These are phyloP conservation scores for Sorex maritimensis DNA, from an alignment of 2,797 vertebrate genomes.

Conservation along the genomic window DNA sequence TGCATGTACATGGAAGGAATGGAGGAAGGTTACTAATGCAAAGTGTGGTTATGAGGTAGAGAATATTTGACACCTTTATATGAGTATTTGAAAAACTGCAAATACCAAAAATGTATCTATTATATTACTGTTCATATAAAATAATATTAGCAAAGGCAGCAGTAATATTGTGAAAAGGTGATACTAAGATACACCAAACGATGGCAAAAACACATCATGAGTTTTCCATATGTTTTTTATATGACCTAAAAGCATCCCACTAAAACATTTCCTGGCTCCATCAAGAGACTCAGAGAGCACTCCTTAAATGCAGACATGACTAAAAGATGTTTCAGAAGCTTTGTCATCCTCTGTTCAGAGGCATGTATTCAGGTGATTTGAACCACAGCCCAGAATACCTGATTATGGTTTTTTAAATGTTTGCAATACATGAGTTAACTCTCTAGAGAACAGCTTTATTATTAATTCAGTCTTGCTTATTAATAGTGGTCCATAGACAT, in stretches of 20 bases:
- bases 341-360: background rate
- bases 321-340: background rate
- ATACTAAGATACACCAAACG: background rate
- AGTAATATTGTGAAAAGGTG: background rate
- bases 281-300: background rate
- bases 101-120: background rate
- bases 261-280: no score
- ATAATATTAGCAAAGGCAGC: background rate
- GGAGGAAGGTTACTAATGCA: background rate
- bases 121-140: background rate
- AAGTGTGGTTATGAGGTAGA: no score
- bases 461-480: rapidly evolving
- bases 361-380: no score
- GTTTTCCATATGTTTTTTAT: background rate
- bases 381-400: background rate
- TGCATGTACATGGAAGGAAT: background rate
- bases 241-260: background rate
- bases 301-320: no score
- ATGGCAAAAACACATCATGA: rapidly evolving
- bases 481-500: rapidly evolving
- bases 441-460: background rate
- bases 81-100: background rate
- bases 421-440: rapidly evolving
- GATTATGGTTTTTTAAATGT: background rate
- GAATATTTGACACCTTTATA: no score